Evolutionary conservation across 2,888 invertebrate genomes (phyloP), one percentile per base, ranked within the genome.

Genomic region (Archips xylosteana): DNA sequence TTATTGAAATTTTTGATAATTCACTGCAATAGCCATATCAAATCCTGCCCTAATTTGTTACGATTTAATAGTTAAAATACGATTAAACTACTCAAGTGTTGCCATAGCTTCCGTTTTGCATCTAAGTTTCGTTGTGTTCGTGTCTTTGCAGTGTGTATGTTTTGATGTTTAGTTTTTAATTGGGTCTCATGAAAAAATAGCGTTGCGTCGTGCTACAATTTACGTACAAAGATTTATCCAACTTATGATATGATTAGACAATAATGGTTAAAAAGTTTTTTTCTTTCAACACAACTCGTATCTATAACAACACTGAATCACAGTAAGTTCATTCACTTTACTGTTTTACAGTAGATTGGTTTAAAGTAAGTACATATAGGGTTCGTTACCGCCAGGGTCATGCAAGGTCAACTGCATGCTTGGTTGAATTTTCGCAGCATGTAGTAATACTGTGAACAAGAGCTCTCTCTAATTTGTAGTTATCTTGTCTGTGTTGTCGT

Each of bases 271-370:
- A 15, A 54, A 8, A 54, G 8, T 54, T 9, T 15, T 54, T 8
- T 54, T 15, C 51, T 51, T 15, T 54, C 15, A 1, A 8, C 5
- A 15, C 9, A 5, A n/a, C 49, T 49, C n/a, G 49, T 49, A 51
- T 15, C 15, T 57, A 10, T 12, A 57, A 23, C 32, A 32, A 57
- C 10, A 2, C 23, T 32, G 57, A 57, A 57, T 10, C 10, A 57
- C n/a, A n/a, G 51, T 49, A 23, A 57, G 57, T 57, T 57, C 57
- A 57, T 57, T 57, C 57, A 57, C 57, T 23, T 54, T 32, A 54
- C 49, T n/a, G 23, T 54, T 54, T 2, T 32, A 23, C 9, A 49
- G 32, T 57, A 49, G 12, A 12, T 3, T 3, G 12, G 45, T 12
- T 45, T 45, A 3, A 12, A 42, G 9, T 42, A 42, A 45, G 45